A percentile compares a stretch with the other conserved stretches of the same genome.
These are phyloP conservation scores for Emberiza fucata DNA, from an alignment of 2,113 vertebrate genomes.

Conservation along the genomic window DNA sequence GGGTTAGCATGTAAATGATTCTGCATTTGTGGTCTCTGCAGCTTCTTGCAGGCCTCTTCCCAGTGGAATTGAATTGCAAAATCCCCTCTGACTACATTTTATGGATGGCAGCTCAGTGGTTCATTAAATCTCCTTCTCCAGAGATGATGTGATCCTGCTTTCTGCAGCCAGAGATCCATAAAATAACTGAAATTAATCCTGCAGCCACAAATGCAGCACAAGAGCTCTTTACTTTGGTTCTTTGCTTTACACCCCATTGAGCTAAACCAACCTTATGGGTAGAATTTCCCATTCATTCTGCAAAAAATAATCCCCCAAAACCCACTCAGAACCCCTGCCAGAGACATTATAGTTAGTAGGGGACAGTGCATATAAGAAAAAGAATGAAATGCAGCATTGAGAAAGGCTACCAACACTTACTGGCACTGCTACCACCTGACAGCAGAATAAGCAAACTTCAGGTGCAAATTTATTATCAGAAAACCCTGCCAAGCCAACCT, in stretches of 20 bases:
- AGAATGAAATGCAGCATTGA: not conserved
- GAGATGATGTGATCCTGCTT: not conserved
- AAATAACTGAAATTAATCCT: not conserved
- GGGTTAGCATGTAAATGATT: not conserved
- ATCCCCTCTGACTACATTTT: not conserved
- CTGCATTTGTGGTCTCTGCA: not conserved
- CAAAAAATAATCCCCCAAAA: not conserved
- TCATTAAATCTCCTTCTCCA: not conserved
- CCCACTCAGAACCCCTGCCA: not conserved
- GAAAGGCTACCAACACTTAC: not conserved
- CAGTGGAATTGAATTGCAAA: not conserved
- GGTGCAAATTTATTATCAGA: not conserved
- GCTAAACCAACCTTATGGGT: not conserved
- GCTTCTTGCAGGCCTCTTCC: not conserved
- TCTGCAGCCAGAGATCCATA: not conserved
- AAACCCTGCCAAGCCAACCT: not conserved
- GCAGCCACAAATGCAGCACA: not conserved
- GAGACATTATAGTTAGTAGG: not conserved
- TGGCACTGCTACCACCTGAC: too few species aligned
- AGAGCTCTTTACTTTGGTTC: not conserved
- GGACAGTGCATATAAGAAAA: not conserved
- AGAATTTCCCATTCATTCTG: not conserved
- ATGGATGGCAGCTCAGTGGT: not conserved
- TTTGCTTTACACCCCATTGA: not conserved
- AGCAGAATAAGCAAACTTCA: rapidly evolving